phyloP scores from a whole-genome alignment of 2,888 invertebrate species.

The Papilio elwesi region DNA sequence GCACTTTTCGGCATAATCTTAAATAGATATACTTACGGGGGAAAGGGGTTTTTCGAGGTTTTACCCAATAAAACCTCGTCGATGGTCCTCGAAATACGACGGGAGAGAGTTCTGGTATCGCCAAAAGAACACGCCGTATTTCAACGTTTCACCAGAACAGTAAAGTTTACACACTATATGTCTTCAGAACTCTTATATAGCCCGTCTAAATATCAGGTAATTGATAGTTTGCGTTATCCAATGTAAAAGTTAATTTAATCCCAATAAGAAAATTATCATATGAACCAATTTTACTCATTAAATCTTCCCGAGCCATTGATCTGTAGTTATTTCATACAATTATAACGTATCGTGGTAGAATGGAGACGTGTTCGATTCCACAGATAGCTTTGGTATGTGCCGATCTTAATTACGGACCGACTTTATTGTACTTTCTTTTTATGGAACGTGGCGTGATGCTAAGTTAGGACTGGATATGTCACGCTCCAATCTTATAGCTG shows the following conservation, averaged over 20 bases:
- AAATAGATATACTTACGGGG: no score
- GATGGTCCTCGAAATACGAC: no score
- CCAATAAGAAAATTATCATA: slow-evolving; percentile 1
- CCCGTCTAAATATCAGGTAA: no score
- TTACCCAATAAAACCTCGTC: no score
- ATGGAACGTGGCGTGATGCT: slow-evolving; percentile 46
- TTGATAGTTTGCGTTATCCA: neutral
- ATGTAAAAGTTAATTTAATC: neutral
- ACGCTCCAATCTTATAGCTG: neutral
- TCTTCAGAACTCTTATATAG: no score
- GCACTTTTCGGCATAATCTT: no score
- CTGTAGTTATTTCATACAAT: slow-evolving; percentile 33
- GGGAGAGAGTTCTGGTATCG: no score
- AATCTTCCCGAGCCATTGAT: slow-evolving; percentile 37
- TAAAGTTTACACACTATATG: no score
- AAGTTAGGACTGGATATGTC: neutral
- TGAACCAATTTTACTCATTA: neutral
- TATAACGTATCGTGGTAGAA: slow-evolving; percentile 44
- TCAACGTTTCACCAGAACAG: no score
- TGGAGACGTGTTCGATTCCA: slow-evolving; percentile 47
- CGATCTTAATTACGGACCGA: slow-evolving; percentile 54
- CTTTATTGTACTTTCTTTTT: slow-evolving; percentile 58
- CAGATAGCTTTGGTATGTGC: slow-evolving; percentile 57
- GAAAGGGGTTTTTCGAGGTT: no score
- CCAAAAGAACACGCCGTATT: no score